Evolutionary conservation across 2,113 vertebrate genomes (phyloP), one percentile per base, ranked within the genome.

Genomic region (Gobio gobio): DNA sequence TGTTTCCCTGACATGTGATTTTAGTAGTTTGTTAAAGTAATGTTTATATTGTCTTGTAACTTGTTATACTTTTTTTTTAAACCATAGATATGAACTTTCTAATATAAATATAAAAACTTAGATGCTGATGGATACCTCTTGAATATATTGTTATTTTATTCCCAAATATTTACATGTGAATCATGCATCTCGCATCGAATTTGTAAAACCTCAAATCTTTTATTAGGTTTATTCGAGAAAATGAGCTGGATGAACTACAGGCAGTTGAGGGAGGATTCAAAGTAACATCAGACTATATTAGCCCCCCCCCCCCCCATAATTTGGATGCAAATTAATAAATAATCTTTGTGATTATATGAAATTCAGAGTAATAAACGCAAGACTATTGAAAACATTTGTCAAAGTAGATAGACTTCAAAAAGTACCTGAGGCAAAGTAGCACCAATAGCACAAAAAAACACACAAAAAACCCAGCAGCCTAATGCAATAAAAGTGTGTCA

Each of bases 331-430:
- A 59, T 78, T 59, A 59, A 78, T 78, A 59, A 59, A 20, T 59
- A n/a, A 59, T 59, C 33, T 43, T 24, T 40, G 54, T 40, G 76
- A 61, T 61, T 13, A 43, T 43, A 78, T 24, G 54, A 59, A 59
- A 78, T 59, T 59, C 76, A 78, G 20, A 78, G 76, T 36, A 58
- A 77, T 77, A 77, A 77, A 58, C 29, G 18, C 18, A 77, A 74
- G 36, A 5, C 36, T 49, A 24, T 47, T 5, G 43, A 73, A 74
- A 49, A 24, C 56, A 78, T 43, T 40, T 61, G 56, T 61, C 76
- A 78, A n/a, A 58, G 20, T 43, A n/a, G 33, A 78, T 78, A 22
- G 33, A 78, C 29, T 61, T 78, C 22, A 43, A 61, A 61, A 24
- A n/a, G 76, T 43, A 58, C 76, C 54, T 43, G 76, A 59, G 54